A percentile compares a stretch with the other conserved stretches of the same genome.
Evolutionary conservation across 2,113 vertebrate species (phyloP).

Genomic region (Galbula dea): DNA sequence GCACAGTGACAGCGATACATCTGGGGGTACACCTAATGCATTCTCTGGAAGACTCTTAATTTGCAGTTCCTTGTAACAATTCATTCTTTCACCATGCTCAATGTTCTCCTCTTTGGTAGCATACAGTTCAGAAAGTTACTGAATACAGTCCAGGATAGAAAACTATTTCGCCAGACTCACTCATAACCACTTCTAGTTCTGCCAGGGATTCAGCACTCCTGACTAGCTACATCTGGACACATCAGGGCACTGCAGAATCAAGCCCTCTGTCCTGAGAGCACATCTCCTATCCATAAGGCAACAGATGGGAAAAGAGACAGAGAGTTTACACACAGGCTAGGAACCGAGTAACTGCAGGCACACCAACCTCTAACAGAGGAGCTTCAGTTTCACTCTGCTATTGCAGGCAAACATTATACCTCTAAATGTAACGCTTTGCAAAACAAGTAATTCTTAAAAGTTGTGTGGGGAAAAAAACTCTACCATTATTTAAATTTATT

Average conservation of each 20-base stretch:
- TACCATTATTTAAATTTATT: background rate
- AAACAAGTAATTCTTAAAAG: background rate
- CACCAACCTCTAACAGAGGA: background rate
- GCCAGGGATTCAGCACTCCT: background rate
- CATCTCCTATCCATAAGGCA: background rate
- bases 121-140: background rate
- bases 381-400: background rate
- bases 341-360: background rate
- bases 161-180: background rate
- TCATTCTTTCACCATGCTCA: background rate
- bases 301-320: background rate
- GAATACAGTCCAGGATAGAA: background rate
- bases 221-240: background rate
- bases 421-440: background rate
- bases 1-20: background rate
- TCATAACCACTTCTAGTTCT: background rate
- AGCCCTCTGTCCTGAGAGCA: background rate
- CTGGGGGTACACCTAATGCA: background rate
- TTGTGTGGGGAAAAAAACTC: background rate
- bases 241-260: background rate
- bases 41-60: background rate
- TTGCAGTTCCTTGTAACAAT: background rate
- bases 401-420: background rate
- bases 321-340: background rate
- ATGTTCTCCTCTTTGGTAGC: background rate